phyloP scores from a whole-genome alignment of 2,797 vertebrate genomes.

The Cetoscarus ocellatus region DNA sequence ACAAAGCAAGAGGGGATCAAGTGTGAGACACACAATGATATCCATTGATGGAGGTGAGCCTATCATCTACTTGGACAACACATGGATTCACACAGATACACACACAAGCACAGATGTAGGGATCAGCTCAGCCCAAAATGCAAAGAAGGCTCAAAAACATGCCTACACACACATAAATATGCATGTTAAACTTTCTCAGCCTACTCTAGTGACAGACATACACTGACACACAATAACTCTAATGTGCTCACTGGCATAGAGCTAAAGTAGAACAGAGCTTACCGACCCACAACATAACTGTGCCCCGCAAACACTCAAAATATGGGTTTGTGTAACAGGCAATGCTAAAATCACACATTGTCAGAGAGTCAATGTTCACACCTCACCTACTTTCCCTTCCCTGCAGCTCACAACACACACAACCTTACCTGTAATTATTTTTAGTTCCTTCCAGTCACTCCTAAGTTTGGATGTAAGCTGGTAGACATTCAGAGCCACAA shows the following conservation, averaged over 20 bases:
- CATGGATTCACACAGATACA: constrained; percentile 29
- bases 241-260: constrained; percentile 42
- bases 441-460: constrained; percentile 40
- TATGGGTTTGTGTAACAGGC: neutral
- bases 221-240: constrained; percentile 58
- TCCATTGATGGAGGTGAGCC: constrained; percentile 69
- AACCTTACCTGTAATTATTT: constrained; percentile 58
- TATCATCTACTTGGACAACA: constrained; percentile 37
- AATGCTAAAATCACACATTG: constrained; percentile 9
- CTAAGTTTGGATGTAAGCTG: constrained; percentile 35
- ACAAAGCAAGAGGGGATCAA: constrained; percentile 20
- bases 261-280: constrained; percentile 3
- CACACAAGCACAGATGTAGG: neutral
- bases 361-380: constrained; percentile 53
- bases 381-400: constrained; percentile 46
- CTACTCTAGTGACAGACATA: constrained; percentile 30
- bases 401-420: constrained; percentile 29
- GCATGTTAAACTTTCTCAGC: constrained; percentile 51
- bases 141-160: constrained; percentile 42
- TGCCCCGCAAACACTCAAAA: constrained; percentile 25
- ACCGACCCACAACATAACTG: constrained; percentile 9
- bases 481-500: constrained; percentile 8
- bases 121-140: constrained; percentile 13
- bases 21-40: constrained; percentile 55
- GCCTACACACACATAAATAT: constrained; percentile 61